Evolutionary conservation across 2,888 invertebrate genomes (phyloP), one percentile per base, ranked within the genome.

Genomic region (Lithophane socia): DNA sequence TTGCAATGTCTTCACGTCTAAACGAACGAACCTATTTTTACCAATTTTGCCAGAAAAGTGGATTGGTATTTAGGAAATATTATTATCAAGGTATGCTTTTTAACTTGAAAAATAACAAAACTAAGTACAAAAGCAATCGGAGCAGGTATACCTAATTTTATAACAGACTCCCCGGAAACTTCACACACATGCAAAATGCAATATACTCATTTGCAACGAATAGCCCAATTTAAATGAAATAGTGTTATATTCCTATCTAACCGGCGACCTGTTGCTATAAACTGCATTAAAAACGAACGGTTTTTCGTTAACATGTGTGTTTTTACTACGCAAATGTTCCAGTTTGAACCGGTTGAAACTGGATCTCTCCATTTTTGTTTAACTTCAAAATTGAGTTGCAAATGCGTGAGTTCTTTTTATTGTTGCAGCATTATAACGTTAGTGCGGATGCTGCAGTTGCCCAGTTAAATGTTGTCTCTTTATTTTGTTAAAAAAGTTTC

Each of bases 161-260:
- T 16, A 52, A 52, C 18, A 18, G 7, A 18, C 18, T 60, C 18
- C 24, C 29, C 2, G 16, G 54, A 67, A 68, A 75, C 18, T 21
- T 63, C 21, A 29, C n/a, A 68, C 52, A 16, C n/a, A 56, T 64
- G 37, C 78, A 58, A 42, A 13, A 16, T 70, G n/a, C 47, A 60
- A 60, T 61, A 21, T 49, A 60, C 52, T 60, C 10, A 77, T 77
- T 83, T 82, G 2, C 72, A 75, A 74, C 58, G 54, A 77, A 82
- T 75, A 66, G 74, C n/a, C 21, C 73, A 86, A 72, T 82, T 82
- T 86, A 65, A 72, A 77, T 84, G 66, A 82, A 82, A 86, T 61
- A 82, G 24, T 56, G 58, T 37, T 52, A 60, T 52, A 63, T 21
- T 49, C 12, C 47, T 49, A 69, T 63, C 71, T 63, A 75, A 70